phyloP scores from a whole-genome alignment of 2,113 vertebrate species.

The Synchiropus splendidus region DNA sequence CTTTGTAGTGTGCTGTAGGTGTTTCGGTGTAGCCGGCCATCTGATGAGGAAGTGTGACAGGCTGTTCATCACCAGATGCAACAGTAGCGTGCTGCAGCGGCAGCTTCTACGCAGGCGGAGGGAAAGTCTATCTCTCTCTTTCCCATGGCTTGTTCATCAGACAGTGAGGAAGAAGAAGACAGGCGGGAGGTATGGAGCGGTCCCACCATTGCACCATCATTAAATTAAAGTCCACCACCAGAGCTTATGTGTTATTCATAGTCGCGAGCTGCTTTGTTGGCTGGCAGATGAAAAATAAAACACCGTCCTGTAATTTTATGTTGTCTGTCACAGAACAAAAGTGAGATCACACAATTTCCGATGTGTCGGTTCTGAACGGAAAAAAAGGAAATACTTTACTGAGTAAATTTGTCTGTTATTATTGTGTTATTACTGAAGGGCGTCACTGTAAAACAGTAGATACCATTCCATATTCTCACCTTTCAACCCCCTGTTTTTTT shows the following conservation, averaged over 20 bases:
- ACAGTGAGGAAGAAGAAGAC: constrained; percentile 34
- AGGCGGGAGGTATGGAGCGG: constrained; percentile 17
- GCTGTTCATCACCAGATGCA: constrained; percentile 30
- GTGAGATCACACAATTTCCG: too few relatives aligned
- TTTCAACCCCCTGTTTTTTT: too few relatives aligned
- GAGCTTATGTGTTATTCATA: constrained; percentile 55
- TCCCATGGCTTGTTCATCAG: constrained; percentile 28
- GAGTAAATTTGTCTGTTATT: too few relatives aligned
- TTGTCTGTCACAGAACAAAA: too few relatives aligned
- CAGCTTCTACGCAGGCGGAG: constrained; percentile 25
- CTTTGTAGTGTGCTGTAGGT: constrained; percentile 33
- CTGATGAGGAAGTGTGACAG: constrained; percentile 26
- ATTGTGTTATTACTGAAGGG: too few relatives aligned
- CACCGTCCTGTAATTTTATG: too few relatives aligned
- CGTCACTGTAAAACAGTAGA: too few relatives aligned
- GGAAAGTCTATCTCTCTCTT: constrained; percentile 10
- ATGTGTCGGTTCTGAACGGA: too few relatives aligned
- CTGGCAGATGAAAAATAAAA: too few relatives aligned
- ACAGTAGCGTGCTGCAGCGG: constrained; percentile 21
- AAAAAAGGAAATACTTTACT: too few relatives aligned
- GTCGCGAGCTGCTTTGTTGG: too few relatives aligned
- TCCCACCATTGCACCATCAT: constrained; percentile 34
- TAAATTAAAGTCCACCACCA: constrained; percentile 44
- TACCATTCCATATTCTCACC: too few relatives aligned
- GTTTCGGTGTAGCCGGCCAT: constrained; percentile 30